Conservation (phyloP, 2,888 invertebrate species). For the Dryococelus australis region DNA sequence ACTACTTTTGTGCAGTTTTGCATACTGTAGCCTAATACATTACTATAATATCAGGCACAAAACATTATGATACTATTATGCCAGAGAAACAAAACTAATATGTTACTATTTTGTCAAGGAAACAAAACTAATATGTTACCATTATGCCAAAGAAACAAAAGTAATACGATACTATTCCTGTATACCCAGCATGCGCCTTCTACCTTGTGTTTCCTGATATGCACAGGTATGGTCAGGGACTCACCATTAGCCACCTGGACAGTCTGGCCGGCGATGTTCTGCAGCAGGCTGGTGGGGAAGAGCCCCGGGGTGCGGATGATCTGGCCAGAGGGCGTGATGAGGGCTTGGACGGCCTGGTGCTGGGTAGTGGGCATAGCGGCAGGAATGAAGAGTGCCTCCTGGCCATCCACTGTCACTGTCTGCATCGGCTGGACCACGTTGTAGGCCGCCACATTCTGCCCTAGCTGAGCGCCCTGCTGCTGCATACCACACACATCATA, state of each 20-base stretch:
- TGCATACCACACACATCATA: background rate
- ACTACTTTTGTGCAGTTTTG: too few species aligned
- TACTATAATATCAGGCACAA: too few species aligned
- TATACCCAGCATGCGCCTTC: too few species aligned
- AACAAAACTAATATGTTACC: too few species aligned
- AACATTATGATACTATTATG: too few species aligned
- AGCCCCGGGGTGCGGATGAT: slow-evolving; percentile 76
- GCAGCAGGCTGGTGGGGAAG: slow-evolving; percentile 73
- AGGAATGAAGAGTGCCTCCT: slow-evolving; percentile 91
- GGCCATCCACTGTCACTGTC: slow-evolving; percentile 90
- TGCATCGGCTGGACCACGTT: slow-evolving; percentile 83
- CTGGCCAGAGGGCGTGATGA: slow-evolving; percentile 68
- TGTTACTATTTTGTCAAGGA: too few species aligned
- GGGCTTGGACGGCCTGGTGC: slow-evolving; percentile 58
- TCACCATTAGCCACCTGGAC: slow-evolving; percentile 73
- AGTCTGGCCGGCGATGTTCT: slow-evolving; percentile 70
- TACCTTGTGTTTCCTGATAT: too few species aligned
- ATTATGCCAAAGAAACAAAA: too few species aligned
- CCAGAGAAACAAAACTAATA: too few species aligned
- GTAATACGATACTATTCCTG: too few species aligned
- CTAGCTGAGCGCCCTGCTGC: slow-evolving; percentile 49
- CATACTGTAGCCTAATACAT: too few species aligned
- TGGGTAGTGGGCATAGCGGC: slow-evolving; percentile 70
- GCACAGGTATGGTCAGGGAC: background rate
- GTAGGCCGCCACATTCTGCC: slow-evolving; percentile 61